A percentile compares a stretch with the other conserved stretches of the same genome.
Evolutionary conservation across 2,888 invertebrate species (phyloP).

Genomic region (Zeuzera pyrina): DNA sequence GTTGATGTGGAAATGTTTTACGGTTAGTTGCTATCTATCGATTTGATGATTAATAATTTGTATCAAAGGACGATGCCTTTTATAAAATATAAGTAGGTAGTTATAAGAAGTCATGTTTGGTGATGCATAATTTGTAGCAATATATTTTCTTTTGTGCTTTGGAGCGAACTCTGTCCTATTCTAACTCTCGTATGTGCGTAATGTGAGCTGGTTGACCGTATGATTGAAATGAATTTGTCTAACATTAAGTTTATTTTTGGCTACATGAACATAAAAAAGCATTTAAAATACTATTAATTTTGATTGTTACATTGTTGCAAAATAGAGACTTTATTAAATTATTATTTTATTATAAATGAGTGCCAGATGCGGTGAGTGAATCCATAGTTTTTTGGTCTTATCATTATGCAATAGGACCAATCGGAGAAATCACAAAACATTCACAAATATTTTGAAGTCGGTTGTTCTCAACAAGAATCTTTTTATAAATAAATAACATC

Average conservation of each 20-base stretch:
- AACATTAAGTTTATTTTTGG: constrained; percentile 44
- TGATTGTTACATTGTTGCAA: constrained; percentile 60
- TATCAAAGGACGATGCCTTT: constrained; percentile 64
- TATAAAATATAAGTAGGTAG: constrained; percentile 64
- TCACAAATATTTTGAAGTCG: no score
- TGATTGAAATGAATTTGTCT: constrained; percentile 14
- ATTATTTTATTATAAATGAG: constrained; percentile 53
- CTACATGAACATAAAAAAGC: constrained; percentile 45
- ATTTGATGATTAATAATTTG: constrained; percentile 47
- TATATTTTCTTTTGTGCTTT: constrained; percentile 47
- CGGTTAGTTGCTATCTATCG: constrained; percentile 52
- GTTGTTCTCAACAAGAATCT: no score
- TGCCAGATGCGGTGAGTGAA: no score
- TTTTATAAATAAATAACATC: no score
- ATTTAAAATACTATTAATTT: constrained; percentile 59
- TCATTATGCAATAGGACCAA: no score
- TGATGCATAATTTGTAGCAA: constrained; percentile 52
- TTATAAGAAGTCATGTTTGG: constrained; percentile 28
- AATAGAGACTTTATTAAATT: constrained; percentile 67
- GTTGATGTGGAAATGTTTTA: constrained; percentile 36
- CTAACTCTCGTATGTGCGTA: constrained; percentile 11
- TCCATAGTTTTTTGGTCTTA: no score
- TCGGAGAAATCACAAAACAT: no score
- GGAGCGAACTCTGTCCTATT: constrained; percentile 39
- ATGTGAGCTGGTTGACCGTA: constrained; percentile 8